Evolutionary conservation across 1,140 invertebrate species (phyloP).

Genomic region (Tetragonula clypearis): DNA sequence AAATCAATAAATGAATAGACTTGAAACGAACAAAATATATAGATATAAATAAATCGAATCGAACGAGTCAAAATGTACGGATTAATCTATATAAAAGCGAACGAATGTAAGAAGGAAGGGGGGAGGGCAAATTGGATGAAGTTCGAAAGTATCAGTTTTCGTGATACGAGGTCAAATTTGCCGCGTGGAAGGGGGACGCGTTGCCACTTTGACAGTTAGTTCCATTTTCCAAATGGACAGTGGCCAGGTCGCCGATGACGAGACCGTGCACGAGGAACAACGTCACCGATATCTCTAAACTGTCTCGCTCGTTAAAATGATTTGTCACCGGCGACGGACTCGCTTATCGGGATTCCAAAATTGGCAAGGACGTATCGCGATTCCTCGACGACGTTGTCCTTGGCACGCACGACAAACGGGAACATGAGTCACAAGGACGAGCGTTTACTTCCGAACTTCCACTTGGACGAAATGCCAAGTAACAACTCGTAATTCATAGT

Average conservation of each 20-base stretch:
- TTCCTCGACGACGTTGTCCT: not conserved
- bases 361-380: slow-evolving; percentile 19
- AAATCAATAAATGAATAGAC: not conserved
- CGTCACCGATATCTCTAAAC: slow-evolving; percentile 8
- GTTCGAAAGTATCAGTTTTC: slow-evolving; percentile 24
- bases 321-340: slow-evolving; percentile 15
- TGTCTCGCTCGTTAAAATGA: slow-evolving; percentile 20
- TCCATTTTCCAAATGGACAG: slow-evolving; percentile 29
- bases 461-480: not conserved
- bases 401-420: slow-evolving; percentile 22
- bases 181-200: not conserved
- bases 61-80: not conserved
- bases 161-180: slow-evolving; percentile 7
- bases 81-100: not conserved
- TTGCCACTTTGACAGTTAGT: not conserved
- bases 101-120: not conserved
- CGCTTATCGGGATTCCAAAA: slow-evolving; percentile 29
- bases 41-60: not conserved
- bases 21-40: not conserved
- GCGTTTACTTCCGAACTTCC: slow-evolving; percentile 21
- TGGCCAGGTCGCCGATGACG: slow-evolving; percentile 6
- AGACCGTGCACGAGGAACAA: not conserved
- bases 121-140: not conserved
- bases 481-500: slow-evolving; percentile 1
- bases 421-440: slow-evolving; percentile 24